Percentiles rank a stretch among this genome's conserved stretches.
phyloP scores from a whole-genome alignment of 2,888 invertebrate species.

The Drosophila bunnanda region DNA sequence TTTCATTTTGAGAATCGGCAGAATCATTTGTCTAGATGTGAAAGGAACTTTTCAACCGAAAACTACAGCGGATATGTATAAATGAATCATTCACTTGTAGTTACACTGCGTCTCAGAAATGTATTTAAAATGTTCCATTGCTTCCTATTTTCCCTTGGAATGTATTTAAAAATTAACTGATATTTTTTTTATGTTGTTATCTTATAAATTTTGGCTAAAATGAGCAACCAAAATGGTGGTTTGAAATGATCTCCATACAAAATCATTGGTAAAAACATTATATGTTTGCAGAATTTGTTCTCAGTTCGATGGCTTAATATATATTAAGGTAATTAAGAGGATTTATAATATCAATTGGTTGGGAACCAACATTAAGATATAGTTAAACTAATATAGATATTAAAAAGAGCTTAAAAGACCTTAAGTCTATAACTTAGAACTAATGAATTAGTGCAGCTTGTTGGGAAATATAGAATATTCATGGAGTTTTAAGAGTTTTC shows the following conservation, averaged over 20 bases:
- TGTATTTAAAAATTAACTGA: not conserved
- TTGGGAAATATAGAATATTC: not conserved
- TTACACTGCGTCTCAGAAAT: not conserved
- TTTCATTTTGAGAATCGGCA: constrained; percentile 17
- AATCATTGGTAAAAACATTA: not conserved
- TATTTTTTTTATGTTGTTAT: not conserved
- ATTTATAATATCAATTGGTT: too few relatives aligned
- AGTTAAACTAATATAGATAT: not conserved
- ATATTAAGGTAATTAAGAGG: not conserved
- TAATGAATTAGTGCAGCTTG: not conserved
- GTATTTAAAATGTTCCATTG: not conserved
- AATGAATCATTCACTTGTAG: constrained; percentile 18
- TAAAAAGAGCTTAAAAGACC: not conserved
- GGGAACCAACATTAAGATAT: not conserved
- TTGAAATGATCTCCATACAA: not conserved
- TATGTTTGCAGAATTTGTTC: not conserved
- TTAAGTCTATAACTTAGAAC: not conserved
- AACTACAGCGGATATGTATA: not conserved
- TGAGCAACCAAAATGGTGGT: not conserved
- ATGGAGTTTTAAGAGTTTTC: not conserved
- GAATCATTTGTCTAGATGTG: constrained; percentile 22
- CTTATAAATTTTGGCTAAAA: not conserved
- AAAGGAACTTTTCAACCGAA: constrained; percentile 5
- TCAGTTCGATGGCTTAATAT: not conserved
- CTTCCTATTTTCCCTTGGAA: not conserved